Percentiles rank a stretch among this genome's conserved stretches.
Evolutionary conservation across 2,797 vertebrate species (phyloP).

Genomic region (Pygocentrus nattereri): DNA sequence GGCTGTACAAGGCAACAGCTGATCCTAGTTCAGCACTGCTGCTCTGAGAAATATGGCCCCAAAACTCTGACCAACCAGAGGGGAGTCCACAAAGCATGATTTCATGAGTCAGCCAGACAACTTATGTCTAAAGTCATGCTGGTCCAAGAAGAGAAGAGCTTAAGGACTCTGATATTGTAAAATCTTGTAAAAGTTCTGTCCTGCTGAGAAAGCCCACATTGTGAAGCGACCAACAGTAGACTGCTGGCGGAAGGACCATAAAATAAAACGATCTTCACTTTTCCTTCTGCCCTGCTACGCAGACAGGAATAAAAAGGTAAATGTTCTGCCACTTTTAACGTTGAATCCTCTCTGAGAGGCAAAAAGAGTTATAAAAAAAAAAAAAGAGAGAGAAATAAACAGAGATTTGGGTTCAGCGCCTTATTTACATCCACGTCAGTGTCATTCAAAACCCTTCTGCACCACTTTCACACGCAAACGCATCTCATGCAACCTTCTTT

Average conservation of each 20-base stretch:
- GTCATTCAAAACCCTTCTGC: conserved; percentile 28
- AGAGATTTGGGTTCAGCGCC: neutral
- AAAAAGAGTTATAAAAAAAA: conserved; percentile 1
- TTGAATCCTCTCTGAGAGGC: conserved; percentile 33
- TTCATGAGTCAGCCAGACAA: neutral
- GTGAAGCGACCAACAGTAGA: neutral
- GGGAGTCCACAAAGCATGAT: neutral
- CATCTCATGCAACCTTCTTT: neutral
- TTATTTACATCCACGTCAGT: conserved; percentile 35
- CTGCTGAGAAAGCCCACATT: neutral
- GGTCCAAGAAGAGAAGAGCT: neutral
- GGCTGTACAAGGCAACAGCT: neutral
- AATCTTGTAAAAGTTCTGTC: neutral
- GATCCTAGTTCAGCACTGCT: neutral
- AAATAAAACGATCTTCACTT: neutral
- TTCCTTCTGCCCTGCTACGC: neutral
- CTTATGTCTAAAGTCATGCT: neutral
- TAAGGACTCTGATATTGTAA: neutral
- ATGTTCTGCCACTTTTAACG: conserved; percentile 16
- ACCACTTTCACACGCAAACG: conserved; percentile 24
- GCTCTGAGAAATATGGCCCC: neutral
- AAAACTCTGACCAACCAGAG: neutral
- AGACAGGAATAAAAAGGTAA: conserved; percentile 9
- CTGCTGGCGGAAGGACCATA: neutral
- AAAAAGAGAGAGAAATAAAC: neutral